A percentile compares a stretch with the other conserved stretches of the same genome.
Conservation (phyloP, 2,113 vertebrate genomes). For the Neodon shergylaensis region DNA sequence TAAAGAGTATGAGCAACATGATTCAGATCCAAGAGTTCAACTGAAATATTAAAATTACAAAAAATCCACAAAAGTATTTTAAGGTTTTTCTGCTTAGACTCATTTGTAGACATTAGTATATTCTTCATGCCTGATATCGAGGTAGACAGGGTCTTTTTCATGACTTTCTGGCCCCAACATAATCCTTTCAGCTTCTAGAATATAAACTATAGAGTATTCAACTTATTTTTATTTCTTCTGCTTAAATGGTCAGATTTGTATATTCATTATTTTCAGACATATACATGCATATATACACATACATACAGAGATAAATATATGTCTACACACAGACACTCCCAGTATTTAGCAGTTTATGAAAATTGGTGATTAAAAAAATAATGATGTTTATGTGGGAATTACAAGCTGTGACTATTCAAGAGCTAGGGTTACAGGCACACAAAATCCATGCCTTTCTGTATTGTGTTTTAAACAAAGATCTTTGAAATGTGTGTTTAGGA, state of each 20-base stretch:
- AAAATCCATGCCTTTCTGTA: neutral
- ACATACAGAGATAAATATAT: neutral
- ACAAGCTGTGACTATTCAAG: neutral
- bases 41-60: neutral
- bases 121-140: neutral
- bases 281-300: neutral
- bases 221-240: conserved; percentile 13
- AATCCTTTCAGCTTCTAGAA: neutral
- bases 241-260: neutral
- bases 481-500: conserved; percentile 23
- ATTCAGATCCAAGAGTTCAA: neutral
- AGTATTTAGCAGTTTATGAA: neutral
- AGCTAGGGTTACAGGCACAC: accelerated
- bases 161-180: neutral
- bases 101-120: neutral
- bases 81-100: neutral
- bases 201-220: neutral
- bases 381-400: neutral
- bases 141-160: neutral
- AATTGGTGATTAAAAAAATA: neutral
- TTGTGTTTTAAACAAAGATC: neutral
- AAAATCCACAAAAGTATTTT: neutral
- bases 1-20: neutral
- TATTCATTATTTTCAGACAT: neutral
- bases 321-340: neutral